Conservation (phyloP, 2,113 vertebrate species). For the Chrysochloris asiatica region DNA sequence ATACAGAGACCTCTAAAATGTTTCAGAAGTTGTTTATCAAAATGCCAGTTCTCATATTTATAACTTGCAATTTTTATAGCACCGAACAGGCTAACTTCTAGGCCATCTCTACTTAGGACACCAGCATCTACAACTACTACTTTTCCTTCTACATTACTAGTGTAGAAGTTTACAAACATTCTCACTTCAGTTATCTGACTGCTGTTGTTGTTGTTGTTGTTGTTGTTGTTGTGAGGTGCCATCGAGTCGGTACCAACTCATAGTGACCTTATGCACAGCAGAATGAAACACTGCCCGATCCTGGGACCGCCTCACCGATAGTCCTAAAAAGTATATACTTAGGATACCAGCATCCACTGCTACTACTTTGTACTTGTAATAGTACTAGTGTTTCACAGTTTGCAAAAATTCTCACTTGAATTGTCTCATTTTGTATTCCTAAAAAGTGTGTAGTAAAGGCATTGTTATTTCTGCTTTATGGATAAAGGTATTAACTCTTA, state of each 20-base stretch:
- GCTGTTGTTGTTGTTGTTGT: no score
- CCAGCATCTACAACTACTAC: neutral
- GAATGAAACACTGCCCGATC: no score
- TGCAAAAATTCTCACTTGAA: neutral
- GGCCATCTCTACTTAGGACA: neutral
- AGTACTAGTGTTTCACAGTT: neutral
- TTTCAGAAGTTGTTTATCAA: constrained; percentile 32
- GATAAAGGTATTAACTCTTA: no score
- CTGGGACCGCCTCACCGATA: no score
- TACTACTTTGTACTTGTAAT: neutral
- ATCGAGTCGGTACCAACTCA: no score
- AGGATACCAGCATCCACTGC: no score
- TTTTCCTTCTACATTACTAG: neutral
- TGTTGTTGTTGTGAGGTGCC: no score
- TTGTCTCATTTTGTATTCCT: neutral
- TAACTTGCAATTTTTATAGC: constrained; percentile 11
- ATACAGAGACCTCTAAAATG: neutral
- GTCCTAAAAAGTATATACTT: no score
- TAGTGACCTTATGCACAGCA: no score
- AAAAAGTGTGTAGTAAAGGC: neutral
- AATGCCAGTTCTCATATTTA: neutral
- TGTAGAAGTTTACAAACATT: no score
- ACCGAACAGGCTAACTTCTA: neutral
- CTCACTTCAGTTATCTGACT: no score
- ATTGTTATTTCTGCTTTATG: neutral